These are phyloP conservation scores for Slavum lentiscoides DNA, from an alignment of 2,888 invertebrate genomes.

Conservation along the genomic window DNA sequence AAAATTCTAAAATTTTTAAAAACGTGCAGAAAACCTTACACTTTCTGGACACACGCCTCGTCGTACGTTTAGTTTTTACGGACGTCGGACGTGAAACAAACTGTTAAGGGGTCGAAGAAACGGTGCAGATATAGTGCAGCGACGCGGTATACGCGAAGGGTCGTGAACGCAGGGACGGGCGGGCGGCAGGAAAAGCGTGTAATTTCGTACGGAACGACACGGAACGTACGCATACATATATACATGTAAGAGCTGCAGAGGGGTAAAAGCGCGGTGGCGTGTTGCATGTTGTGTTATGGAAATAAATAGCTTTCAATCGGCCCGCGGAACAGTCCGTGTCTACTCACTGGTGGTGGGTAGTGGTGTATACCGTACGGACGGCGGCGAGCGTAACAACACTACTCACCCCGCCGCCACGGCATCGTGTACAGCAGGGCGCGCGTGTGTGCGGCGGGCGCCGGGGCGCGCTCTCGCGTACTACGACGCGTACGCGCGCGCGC, in stretches of 20 bases:
- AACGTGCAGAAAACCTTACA: too few relatives aligned
- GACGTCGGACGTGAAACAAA: too few relatives aligned
- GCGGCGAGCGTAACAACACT: constrained; percentile 6
- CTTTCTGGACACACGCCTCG: too few relatives aligned
- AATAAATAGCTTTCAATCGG: constrained; percentile 51
- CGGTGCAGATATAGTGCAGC: too few relatives aligned
- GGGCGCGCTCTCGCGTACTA: neutral
- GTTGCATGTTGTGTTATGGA: constrained; percentile 51
- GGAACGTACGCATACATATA: too few relatives aligned
- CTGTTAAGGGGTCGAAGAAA: too few relatives aligned
- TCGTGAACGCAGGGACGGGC: neutral
- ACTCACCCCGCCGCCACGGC: neutral
- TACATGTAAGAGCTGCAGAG: neutral
- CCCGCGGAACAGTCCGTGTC: neutral
- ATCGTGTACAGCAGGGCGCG: neutral
- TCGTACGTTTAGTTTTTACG: too few relatives aligned
- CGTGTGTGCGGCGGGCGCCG: neutral
- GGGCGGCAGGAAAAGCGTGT: neutral
- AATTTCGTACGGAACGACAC: too few relatives aligned
- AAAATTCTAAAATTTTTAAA: too few relatives aligned
- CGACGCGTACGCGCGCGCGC: neutral
- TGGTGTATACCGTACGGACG: constrained; percentile 1
- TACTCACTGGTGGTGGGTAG: constrained; percentile 8
- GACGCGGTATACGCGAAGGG: neutral
- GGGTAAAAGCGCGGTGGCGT: constrained; percentile 15